These are phyloP conservation scores for Nomada goodeniana DNA, from an alignment of 2,888 invertebrate species.

Conservation along the genomic window DNA sequence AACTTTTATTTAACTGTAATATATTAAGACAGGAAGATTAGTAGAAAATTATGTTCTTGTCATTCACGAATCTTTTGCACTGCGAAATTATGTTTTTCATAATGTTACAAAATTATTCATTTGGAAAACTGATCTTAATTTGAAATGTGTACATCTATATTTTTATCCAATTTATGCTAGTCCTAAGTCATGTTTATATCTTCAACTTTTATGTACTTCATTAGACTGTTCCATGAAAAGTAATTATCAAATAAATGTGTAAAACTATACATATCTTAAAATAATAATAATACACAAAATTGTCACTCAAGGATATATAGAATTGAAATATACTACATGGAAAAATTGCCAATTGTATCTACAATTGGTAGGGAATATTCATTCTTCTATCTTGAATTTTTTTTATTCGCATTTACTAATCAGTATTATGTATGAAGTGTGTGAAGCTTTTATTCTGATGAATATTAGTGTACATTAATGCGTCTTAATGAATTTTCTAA, in stretches of 20 bases:
- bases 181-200: slow-evolving; percentile 64
- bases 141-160: slow-evolving; percentile 26
- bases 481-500: background rate
- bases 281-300: slow-evolving; percentile 55
- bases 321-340: background rate
- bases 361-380: background rate
- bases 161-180: slow-evolving; percentile 75
- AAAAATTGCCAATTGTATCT: slow-evolving; percentile 4
- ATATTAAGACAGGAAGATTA: slow-evolving; percentile 14
- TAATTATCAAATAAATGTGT: slow-evolving; percentile 22
- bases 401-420: slow-evolving; percentile 7
- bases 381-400: slow-evolving; percentile 9
- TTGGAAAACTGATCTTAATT: slow-evolving; percentile 11
- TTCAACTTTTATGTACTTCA: slow-evolving; percentile 23
- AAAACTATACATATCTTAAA: slow-evolving; percentile 69
- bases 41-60: slow-evolving; percentile 35
- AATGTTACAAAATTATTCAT: slow-evolving; percentile 11
- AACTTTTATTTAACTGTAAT: slow-evolving; percentile 14
- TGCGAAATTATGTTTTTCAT: background rate
- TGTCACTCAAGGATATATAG: slow-evolving; percentile 42
- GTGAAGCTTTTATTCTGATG: background rate
- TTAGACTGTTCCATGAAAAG: slow-evolving; percentile 38
- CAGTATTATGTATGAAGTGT: slow-evolving; percentile 17
- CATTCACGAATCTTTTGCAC: too few species aligned
- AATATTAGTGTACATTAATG: background rate